These are phyloP conservation scores for Aurelia sp. DNA, from an alignment of 30 jellyfish, hydroid and myxozoan species.

Conservation along the genomic window DNA sequence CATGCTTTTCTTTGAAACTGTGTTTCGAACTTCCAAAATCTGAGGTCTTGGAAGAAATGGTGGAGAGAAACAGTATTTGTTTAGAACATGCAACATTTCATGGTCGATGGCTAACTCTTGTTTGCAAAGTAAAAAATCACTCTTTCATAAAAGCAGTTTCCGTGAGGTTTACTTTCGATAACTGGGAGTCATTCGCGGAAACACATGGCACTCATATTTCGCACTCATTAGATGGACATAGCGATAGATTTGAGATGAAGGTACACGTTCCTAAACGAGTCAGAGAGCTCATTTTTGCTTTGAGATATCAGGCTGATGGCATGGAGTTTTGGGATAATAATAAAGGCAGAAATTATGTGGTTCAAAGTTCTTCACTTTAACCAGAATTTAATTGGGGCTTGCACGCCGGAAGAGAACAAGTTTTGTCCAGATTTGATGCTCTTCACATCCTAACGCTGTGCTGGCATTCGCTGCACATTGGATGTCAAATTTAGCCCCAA, in stretches of 20 bases:
- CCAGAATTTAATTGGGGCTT: too few species aligned
- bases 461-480: too few species aligned
- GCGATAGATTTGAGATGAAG: slow-evolving; percentile 64
- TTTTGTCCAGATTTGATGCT: too few species aligned
- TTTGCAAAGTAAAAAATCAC: slow-evolving; percentile 70
- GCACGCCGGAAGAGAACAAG: too few species aligned
- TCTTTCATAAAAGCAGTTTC: slow-evolving; percentile 55
- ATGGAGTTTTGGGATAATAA: slow-evolving; percentile 94
- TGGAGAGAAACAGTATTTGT: slow-evolving; percentile 37
- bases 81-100: slow-evolving; percentile 41
- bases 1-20: slow-evolving; percentile 55
- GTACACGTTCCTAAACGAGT: slow-evolving; percentile 59
- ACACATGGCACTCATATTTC: slow-evolving; percentile 49
- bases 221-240: slow-evolving; percentile 61
- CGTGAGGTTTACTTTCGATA: slow-evolving; percentile 75
- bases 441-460: too few species aligned
- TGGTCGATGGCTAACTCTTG: slow-evolving; percentile 34
- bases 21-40: slow-evolving; percentile 39
- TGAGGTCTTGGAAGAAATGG: not conserved
- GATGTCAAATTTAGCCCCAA: too few species aligned
- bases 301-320: slow-evolving; percentile 71
- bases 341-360: slow-evolving; percentile 54
- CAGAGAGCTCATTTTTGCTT: slow-evolving; percentile 58
- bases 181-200: slow-evolving; percentile 81
- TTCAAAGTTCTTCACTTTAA: slow-evolving; percentile 6